Evolutionary conservation across 2,888 invertebrate species (phyloP).

Genomic region (Gymnoscelis rufifasciata): DNA sequence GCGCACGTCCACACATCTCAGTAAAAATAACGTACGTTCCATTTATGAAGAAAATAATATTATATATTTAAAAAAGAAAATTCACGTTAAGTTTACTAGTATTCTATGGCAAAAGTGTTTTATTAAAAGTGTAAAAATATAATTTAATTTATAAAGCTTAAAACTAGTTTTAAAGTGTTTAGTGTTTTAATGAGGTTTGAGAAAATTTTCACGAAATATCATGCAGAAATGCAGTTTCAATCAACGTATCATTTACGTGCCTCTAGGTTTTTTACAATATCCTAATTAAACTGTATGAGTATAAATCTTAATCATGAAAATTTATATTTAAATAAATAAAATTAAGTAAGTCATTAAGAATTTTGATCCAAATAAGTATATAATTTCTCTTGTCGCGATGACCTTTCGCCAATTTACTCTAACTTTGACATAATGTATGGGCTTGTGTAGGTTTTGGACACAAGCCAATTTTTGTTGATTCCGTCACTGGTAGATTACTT

Average conservation of each 20-base stretch:
- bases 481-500: constrained; percentile 35
- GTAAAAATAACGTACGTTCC: constrained; percentile 7
- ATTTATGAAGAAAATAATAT: too few species aligned
- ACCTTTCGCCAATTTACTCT: constrained; percentile 20
- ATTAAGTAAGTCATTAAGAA: too few species aligned
- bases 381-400: constrained; percentile 13
- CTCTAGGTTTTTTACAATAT: not conserved
- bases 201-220: too few species aligned
- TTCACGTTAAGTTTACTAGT: too few species aligned
- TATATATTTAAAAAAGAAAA: not conserved
- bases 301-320: too few species aligned
- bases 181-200: too few species aligned
- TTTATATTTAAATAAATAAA: too few species aligned
- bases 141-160: too few species aligned
- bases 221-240: not conserved
- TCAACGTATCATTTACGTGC: not conserved
- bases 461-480: constrained; percentile 37
- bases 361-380: constrained; percentile 4
- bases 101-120: too few species aligned
- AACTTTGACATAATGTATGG: constrained; percentile 26
- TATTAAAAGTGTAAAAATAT: too few species aligned
- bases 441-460: constrained; percentile 37
- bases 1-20: constrained; percentile 20
- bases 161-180: too few species aligned
- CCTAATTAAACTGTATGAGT: too few species aligned